Conservation (phyloP, 2,113 vertebrate genomes). For the Catharus minimus region DNA sequence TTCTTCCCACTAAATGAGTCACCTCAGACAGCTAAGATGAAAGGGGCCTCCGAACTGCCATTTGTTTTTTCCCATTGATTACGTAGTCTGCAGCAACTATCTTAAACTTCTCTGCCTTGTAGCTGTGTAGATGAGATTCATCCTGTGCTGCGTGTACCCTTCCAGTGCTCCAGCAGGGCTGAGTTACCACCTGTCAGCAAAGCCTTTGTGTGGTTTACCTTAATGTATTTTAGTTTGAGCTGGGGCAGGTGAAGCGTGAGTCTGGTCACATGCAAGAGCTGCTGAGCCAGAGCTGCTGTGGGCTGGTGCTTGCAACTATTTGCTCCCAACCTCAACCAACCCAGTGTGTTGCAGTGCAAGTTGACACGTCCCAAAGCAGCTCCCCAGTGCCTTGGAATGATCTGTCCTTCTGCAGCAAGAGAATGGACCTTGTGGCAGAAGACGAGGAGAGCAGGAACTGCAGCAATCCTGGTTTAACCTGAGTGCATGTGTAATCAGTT, state of each 20-base stretch:
- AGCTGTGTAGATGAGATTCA: neutral
- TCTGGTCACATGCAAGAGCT: neutral
- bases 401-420: neutral
- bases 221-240: neutral
- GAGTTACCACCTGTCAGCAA: neutral
- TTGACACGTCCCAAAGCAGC: neutral
- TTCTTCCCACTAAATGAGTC: neutral
- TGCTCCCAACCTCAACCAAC: neutral
- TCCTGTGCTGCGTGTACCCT: neutral
- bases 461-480: neutral
- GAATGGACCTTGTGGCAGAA: neutral
- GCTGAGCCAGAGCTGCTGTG: neutral
- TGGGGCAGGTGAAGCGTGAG: neutral
- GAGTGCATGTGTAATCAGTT: neutral
- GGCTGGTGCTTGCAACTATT: neutral
- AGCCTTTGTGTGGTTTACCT: neutral
- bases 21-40: neutral
- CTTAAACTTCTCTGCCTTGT: neutral
- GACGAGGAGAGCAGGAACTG: neutral
- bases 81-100: rapidly evolving
- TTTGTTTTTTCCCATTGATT: neutral
- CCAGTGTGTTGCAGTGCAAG: neutral
- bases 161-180: neutral
- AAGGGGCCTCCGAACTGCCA: neutral
- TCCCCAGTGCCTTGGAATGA: neutral